phyloP scores from a whole-genome alignment of 2,113 vertebrate species.

The Ptyas mucosa region DNA sequence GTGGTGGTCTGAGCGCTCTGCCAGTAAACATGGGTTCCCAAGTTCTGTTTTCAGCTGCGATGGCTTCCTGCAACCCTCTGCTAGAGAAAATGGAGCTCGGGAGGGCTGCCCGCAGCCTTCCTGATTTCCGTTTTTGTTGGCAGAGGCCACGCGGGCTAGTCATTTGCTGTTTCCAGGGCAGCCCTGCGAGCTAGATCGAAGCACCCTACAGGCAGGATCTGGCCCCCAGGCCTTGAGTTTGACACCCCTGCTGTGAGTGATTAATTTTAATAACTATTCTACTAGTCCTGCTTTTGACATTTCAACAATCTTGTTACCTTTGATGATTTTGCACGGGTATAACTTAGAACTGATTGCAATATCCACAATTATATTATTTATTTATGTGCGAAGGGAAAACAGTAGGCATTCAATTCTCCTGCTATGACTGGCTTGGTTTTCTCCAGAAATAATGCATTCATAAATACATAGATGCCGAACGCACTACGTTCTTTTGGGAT shows the following conservation, averaged over 20 bases:
- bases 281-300: constrained; percentile 17
- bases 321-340: constrained; percentile 5
- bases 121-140: too few relatives aligned
- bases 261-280: constrained; percentile 21
- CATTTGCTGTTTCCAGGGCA: too few relatives aligned
- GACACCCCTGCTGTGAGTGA: background rate
- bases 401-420: background rate
- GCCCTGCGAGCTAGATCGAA: too few relatives aligned
- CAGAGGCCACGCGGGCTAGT: too few relatives aligned
- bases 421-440: background rate
- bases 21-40: too few relatives aligned
- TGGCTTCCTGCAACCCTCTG: too few relatives aligned
- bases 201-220: too few relatives aligned
- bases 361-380: constrained; percentile 12
- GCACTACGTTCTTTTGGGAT: background rate
- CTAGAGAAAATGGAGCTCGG: too few relatives aligned
- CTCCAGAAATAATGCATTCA: background rate
- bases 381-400: background rate
- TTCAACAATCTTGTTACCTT: background rate
- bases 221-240: too few relatives aligned
- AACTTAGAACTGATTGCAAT: constrained; percentile 17
- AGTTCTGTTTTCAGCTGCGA: too few relatives aligned
- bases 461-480: background rate
- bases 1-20: too few relatives aligned
- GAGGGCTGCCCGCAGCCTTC: too few relatives aligned